Conservation (phyloP, 2,888 invertebrate species). For the Ormia ochracea region DNA sequence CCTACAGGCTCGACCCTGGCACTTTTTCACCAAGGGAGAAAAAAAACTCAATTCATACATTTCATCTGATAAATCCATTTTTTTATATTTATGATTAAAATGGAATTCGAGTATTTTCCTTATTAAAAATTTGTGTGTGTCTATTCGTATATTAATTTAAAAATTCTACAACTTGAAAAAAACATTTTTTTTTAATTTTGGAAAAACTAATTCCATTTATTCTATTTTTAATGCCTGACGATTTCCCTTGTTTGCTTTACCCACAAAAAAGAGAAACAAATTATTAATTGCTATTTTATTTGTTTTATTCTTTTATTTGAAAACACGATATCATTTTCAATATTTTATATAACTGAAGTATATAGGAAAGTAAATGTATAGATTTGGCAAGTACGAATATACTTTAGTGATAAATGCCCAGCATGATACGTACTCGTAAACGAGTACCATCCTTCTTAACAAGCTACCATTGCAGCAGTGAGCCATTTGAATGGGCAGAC, state of each 20-base stretch:
- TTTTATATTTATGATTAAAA: too few relatives aligned
- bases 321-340: neutral
- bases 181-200: neutral
- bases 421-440: neutral
- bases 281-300: neutral
- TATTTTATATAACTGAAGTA: neutral
- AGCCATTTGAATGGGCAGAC: conserved; percentile 13
- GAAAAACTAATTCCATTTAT: neutral
- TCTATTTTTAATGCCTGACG: conserved; percentile 35
- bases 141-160: neutral
- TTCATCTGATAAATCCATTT: too few relatives aligned
- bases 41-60: too few relatives aligned
- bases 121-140: neutral
- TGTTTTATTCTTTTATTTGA: neutral
- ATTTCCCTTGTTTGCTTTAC: conserved; percentile 25
- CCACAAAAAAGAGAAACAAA: neutral
- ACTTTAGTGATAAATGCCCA: conserved; percentile 50
- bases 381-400: neutral
- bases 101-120: neutral
- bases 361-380: neutral
- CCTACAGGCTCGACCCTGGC: too few relatives aligned
- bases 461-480: neutral
- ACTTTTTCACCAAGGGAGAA: too few relatives aligned
- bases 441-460: neutral
- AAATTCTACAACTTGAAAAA: neutral